A percentile compares a stretch with the other conserved stretches of the same genome.
Conservation (phyloP, 2,797 vertebrate genomes). For the Loriculus beryllinus region DNA sequence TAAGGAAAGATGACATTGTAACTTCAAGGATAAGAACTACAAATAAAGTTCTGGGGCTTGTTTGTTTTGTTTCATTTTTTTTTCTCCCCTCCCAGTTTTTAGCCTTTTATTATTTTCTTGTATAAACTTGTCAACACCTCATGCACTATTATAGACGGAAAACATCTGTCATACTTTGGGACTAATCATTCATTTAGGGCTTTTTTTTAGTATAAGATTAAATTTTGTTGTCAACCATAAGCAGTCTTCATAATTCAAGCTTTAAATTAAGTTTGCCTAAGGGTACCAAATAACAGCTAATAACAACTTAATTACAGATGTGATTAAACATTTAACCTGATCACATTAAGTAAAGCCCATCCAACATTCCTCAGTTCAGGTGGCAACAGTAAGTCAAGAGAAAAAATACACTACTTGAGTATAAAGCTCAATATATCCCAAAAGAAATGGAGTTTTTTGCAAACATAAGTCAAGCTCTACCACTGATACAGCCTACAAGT, state of each 20-base stretch:
- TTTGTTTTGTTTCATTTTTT: not conserved
- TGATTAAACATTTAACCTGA: slow-evolving; percentile 60
- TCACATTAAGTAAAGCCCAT: slow-evolving; percentile 19
- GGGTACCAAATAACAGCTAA: slow-evolving; percentile 59
- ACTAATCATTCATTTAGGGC: not conserved
- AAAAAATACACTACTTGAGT: not conserved
- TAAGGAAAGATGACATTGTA: not conserved
- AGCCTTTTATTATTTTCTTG: not conserved
- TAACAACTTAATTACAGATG: slow-evolving; percentile 56
- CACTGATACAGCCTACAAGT: not conserved
- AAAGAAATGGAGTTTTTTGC: not conserved
- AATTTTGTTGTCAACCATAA: slow-evolving; percentile 51
- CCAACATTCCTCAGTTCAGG: not conserved
- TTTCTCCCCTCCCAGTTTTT: not conserved
- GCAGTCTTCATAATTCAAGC: slow-evolving; percentile 62
- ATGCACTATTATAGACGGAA: not conserved
- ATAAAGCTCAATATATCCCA: not conserved
- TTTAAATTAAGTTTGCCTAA: slow-evolving; percentile 68
- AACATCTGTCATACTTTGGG: slow-evolving; percentile 56
- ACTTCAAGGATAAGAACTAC: slow-evolving; percentile 39
- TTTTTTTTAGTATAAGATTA: slow-evolving; percentile 48
- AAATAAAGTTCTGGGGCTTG: not conserved
- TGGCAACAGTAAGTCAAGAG: not conserved
- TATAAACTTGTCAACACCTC: not conserved
- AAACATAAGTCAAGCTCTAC: not conserved